Conservation (phyloP, 2,113 vertebrate species). For the Phalacrocorax pelagicus region DNA sequence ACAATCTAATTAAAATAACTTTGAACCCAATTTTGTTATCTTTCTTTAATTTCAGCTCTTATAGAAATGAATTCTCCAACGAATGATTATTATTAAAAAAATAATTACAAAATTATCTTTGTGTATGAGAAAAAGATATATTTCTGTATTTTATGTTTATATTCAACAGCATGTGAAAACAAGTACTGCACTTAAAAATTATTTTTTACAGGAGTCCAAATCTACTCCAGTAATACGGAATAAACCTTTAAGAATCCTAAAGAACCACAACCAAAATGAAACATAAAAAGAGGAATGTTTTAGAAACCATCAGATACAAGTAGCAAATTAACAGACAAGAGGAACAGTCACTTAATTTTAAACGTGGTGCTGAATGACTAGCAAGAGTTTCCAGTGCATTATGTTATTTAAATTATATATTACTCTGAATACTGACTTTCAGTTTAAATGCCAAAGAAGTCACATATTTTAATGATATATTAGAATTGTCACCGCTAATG, state of each 20-base stretch:
- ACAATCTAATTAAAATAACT: not conserved
- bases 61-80: not conserved
- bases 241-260: not conserved
- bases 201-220: not conserved
- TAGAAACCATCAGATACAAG: not conserved
- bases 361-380: not conserved
- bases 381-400: not conserved
- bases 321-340: not conserved
- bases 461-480: not conserved
- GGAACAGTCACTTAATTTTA: not conserved
- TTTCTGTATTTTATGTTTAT: not conserved
- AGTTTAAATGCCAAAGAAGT: not conserved
- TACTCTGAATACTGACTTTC: not conserved
- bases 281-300: not conserved
- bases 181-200: not conserved
- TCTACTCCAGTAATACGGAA: not conserved
- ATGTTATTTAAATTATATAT: not conserved
- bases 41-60: not conserved
- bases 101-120: not conserved
- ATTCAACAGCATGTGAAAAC: not conserved
- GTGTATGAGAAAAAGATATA: not conserved
- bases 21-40: not conserved
- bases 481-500: not conserved
- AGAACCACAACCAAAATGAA: not conserved
- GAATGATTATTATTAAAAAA: not conserved